Evolutionary conservation across 2,888 invertebrate genomes (phyloP), one percentile per base, ranked within the genome.

Genomic region (Coenonympha glycerion): DNA sequence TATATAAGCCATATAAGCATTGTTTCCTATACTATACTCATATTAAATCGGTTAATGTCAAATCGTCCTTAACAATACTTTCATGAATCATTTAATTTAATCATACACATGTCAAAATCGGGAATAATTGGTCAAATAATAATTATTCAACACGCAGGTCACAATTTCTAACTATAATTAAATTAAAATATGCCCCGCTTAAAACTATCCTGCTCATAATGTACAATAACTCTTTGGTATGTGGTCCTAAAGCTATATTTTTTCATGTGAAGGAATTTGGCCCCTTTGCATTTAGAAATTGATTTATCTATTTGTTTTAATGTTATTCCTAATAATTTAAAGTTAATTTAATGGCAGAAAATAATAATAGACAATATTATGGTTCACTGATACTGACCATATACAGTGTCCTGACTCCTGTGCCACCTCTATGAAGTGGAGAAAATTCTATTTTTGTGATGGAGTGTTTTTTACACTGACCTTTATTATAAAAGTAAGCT

Each of bases 211-310:
- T 73, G 71, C 69, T 79, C 76, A 71, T 76, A 84, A 81, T 84
- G 76, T 86, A 85, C 84, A 85, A 77, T 79, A 79, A 80, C 73
- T 87, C 86, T 87, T 87, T 87, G 86, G 86, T 87, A 83, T 81
- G 77, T 73, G 79, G 80, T 76, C 81, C 83, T 84, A 78, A 77
- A 75, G 79, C 83, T 86, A 87, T 67, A 73, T 74, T 79, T 78
- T 76, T 79, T 74, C 79, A 79, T 73, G 77, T 65, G 66, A 71
- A 68, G 65, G 66, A 68, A 61, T 56, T 66, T 65, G 70, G 73
- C 76, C 68, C 79, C 79, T 79, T 78, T 79, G 76, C 76, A 66
- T 60, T 62, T 56, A 60, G 61, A 56, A 45, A 47, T 49, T 47
- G 49, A 36, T 53, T 39, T 53, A 28, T 52, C 8, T 16, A 33